phyloP scores from a whole-genome alignment of 1,140 invertebrate genomes.

The Acromyrmex heyeri region DNA sequence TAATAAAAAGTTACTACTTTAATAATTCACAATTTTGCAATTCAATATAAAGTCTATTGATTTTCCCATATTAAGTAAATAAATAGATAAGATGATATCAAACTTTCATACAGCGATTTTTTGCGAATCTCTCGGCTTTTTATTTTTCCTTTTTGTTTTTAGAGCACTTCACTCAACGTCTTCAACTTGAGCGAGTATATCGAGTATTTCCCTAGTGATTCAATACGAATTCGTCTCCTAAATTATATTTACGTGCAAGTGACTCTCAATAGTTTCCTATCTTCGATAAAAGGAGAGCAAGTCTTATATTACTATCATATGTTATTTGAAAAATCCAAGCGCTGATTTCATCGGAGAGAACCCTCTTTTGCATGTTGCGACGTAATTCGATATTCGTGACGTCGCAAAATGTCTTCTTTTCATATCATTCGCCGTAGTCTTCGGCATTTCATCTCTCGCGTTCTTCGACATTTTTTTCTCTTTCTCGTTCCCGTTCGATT shows the following conservation, averaged over 20 bases:
- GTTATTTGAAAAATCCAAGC: constrained; percentile 29
- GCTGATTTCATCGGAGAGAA: constrained; percentile 28
- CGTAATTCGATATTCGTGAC: constrained; percentile 55
- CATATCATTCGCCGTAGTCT: neutral
- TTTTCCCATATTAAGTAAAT: constrained; percentile 11
- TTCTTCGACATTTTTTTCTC: neutral
- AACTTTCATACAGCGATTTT: neutral
- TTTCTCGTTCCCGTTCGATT: constrained; percentile 56
- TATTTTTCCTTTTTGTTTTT: constrained; percentile 4
- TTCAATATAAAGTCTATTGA: neutral
- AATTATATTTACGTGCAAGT: constrained; percentile 33
- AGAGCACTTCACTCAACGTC: neutral
- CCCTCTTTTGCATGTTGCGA: constrained; percentile 16
- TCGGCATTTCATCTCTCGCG: neutral
- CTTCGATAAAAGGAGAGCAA: neutral
- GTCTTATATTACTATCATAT: constrained; percentile 12
- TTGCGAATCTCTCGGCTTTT: neutral
- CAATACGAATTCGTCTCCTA: neutral
- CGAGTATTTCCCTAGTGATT: constrained; percentile 19
- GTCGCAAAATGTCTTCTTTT: constrained; percentile 58
- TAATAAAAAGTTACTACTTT: neutral
- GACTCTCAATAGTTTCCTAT: neutral
- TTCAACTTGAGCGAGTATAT: constrained; percentile 17
- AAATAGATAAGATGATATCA: neutral
- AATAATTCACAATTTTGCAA: constrained; percentile 10